Evolutionary conservation across 2,797 vertebrate genomes (phyloP).

Genomic region (Anguilla pacifica): DNA sequence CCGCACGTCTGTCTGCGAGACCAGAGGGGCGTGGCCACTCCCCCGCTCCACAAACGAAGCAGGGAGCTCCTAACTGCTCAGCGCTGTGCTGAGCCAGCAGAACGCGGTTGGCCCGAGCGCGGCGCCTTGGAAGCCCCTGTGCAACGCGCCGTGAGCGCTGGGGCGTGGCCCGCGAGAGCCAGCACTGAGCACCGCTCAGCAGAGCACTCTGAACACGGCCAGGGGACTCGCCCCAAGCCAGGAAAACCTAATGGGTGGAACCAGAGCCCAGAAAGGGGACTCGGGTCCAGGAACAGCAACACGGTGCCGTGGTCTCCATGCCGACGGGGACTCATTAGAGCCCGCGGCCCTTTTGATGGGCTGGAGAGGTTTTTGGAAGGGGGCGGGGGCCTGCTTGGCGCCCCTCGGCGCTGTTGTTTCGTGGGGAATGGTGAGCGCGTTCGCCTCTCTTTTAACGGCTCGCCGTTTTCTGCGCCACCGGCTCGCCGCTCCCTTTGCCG

Average conservation of each 20-base stretch:
- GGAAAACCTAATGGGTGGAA: constrained; percentile 1
- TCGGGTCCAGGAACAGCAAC: not conserved
- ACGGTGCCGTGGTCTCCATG: too few relatives aligned
- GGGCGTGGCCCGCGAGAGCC: not conserved
- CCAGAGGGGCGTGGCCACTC: not conserved
- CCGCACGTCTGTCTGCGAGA: not conserved
- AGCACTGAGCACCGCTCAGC: not conserved
- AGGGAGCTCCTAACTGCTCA: not conserved
- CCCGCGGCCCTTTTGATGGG: not conserved
- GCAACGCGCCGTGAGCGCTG: not conserved
- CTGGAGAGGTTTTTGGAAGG: not conserved
- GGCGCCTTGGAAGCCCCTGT: not conserved
- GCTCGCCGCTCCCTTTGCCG: not conserved
- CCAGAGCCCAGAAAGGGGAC: not conserved
- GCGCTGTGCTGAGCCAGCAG: not conserved
- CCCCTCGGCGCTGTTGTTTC: not conserved
- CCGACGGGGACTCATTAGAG: not conserved
- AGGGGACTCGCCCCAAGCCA: not conserved
- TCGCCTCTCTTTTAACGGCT: not conserved
- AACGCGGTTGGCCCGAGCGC: not conserved
- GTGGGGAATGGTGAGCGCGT: not conserved
- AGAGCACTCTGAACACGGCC: not conserved
- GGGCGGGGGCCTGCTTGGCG: not conserved
- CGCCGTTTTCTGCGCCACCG: not conserved
- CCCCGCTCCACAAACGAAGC: not conserved